These are phyloP conservation scores for Rhabditoides inermis DNA, from an alignment of 2,888 invertebrate species.

Conservation along the genomic window DNA sequence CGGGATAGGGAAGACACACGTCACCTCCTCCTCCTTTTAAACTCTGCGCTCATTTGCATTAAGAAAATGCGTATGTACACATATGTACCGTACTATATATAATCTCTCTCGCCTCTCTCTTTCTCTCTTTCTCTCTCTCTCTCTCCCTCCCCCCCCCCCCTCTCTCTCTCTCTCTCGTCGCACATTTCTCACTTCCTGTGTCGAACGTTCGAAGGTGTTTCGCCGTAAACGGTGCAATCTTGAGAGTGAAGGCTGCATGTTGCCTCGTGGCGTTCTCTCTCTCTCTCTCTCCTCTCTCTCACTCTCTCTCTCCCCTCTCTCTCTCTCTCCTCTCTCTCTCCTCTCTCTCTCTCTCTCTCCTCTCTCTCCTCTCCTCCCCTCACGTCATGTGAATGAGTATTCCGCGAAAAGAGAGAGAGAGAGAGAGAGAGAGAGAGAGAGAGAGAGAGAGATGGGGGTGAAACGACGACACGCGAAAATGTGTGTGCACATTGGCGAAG, in stretches of 20 bases:
- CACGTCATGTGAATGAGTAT: conserved; percentile 12
- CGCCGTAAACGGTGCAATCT: too few relatives aligned
- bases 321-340: not conserved
- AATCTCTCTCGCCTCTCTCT: not conserved
- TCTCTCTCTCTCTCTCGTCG: not conserved
- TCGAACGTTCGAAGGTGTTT: too few relatives aligned
- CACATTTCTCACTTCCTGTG: too few relatives aligned
- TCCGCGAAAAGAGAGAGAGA: not conserved
- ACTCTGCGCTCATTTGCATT: too few relatives aligned
- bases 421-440: conserved; percentile 1
- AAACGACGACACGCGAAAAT: too few relatives aligned
- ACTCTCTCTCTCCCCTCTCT: not conserved
- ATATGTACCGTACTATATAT: too few relatives aligned
- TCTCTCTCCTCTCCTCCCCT: not conserved
- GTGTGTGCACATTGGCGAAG: too few relatives aligned
- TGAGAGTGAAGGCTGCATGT: too few relatives aligned
- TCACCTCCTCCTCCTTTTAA: too few relatives aligned
- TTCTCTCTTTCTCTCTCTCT: conserved; percentile 3
- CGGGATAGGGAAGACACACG: not conserved
- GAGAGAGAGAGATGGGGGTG: too few relatives aligned
- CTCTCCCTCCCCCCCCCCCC: not conserved
- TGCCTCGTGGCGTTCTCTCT: not conserved
- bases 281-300: not conserved
- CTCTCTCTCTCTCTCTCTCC: conserved; percentile 2
- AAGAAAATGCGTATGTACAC: too few relatives aligned